A percentile compares a stretch with the other conserved stretches of the same genome.
Conservation (phyloP, 2,888 invertebrate species). For the Helicoverpa assulta region DNA sequence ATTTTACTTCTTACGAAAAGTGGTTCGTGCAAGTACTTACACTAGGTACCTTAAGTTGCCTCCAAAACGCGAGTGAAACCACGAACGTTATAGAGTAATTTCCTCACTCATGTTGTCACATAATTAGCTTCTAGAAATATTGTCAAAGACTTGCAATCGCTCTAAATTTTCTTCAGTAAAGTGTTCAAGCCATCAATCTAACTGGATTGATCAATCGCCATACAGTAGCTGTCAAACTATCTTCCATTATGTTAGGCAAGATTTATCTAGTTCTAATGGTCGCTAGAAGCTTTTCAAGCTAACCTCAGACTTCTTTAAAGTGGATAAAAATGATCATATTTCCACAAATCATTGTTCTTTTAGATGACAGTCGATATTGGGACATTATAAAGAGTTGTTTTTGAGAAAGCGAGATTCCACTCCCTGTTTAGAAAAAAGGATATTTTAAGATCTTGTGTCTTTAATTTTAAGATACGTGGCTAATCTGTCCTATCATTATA, state of each 20-base stretch:
- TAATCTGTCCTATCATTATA: too few species aligned
- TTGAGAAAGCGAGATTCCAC: too few species aligned
- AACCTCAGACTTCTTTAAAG: neutral
- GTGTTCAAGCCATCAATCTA: neutral
- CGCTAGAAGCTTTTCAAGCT: neutral
- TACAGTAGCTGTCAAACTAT: constrained; percentile 1
- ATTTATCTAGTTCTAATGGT: constrained; percentile 1
- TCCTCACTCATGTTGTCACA: neutral
- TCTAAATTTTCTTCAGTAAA: neutral
- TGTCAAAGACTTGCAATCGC: neutral
- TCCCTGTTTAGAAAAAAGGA: too few species aligned
- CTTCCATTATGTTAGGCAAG: neutral
- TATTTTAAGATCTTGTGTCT: too few species aligned
- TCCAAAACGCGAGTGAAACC: too few species aligned
- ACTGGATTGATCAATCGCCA: neutral
- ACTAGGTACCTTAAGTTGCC: too few species aligned
- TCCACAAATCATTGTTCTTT: neutral
- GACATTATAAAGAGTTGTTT: too few species aligned
- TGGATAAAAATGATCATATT: neutral
- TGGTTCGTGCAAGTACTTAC: too few species aligned
- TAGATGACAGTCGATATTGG: neutral
- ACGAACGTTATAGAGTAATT: too few species aligned
- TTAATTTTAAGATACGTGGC: too few species aligned
- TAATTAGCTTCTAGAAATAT: neutral
- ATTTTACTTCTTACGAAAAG: too few species aligned